Base-by-base conservation (phyloP, 2,113 vertebrate genomes). In the Cebus imitator region DNA sequence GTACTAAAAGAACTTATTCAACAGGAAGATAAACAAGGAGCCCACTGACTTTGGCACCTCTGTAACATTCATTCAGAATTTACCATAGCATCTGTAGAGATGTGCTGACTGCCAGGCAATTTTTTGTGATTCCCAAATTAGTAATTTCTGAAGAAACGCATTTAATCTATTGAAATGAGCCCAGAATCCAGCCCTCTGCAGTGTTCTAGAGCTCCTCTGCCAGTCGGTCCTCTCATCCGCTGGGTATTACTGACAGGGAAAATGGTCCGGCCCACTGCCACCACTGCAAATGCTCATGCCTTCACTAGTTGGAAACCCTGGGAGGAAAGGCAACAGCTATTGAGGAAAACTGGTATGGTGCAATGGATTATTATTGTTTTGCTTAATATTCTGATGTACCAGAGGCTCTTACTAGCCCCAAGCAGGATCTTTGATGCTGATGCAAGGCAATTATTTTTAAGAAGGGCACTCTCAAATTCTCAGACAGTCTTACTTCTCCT, bases 1-100 rank as follows among this genome's bases (percentile, higher is more conserved):
- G 93, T 25, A 86, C 52, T 96, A 18, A 75, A 89, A 91, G 12
- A 91, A 93, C 94, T 66, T 94, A 82, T 96, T 87, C 40, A 94
- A 25, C 32, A 61, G 52, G 45, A 95, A 86, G 45, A 93, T 79
- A 40, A 95, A 89, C 82, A 82, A 25, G 40, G 13, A 95, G 52
- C 61, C 87, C 83, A 82, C 3, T 92, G 92, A 30, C 68, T 83
- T 64, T 64, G 93, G 5, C 5, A 61, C 21, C 55, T 87, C 30
- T 58, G 10, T 50, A 95, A 84, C 30, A 75, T 25, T 85, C 86
- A 80, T n/a, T 91, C 23, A 55, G 88, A 85, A 87, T 94, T 80
- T 75, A 89, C 17, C 72, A 86, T 80, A 84, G 83, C 50, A 45
- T 75, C 45, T 76, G 5, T 37, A 76, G 80, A 96, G 72, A 93